Evolutionary conservation across 2,113 vertebrate genomes (phyloP).

Genomic region (Silurus glanis): DNA sequence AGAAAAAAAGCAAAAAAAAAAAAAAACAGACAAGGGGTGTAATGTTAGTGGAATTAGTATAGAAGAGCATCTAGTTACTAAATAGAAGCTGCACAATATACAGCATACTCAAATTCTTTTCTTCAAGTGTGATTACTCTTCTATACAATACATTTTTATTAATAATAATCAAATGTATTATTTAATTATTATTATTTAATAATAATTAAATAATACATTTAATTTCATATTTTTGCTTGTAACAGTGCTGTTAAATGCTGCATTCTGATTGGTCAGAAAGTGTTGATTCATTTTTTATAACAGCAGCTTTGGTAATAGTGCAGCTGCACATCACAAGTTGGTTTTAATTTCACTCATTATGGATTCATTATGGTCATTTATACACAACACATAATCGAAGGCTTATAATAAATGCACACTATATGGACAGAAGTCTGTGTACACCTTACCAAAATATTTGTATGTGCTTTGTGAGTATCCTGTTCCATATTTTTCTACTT

Average conservation of each 20-base stretch:
- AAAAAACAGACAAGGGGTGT: constrained; percentile 42
- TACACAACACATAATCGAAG: not conserved
- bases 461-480: too few species aligned
- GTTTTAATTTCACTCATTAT: not conserved
- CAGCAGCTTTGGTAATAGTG: not conserved
- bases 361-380: not conserved
- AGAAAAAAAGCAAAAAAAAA: not conserved
- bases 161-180: too few species aligned
- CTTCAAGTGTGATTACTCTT: not conserved
- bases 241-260: not conserved
- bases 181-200: too few species aligned
- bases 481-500: too few species aligned
- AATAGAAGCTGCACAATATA: not conserved
- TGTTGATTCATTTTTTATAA: not conserved
- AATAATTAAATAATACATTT: too few species aligned
- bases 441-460: too few species aligned
- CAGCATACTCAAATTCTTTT: not conserved
- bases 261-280: not conserved
- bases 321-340: not conserved
- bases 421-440: too few species aligned
- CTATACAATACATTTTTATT: not conserved
- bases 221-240: not conserved
- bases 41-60: not conserved
- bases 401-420: not conserved
- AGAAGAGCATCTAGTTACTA: not conserved